Base-by-base conservation (phyloP, 2,888 invertebrate species). In the Caenorhabditis parvicauda region DNA sequence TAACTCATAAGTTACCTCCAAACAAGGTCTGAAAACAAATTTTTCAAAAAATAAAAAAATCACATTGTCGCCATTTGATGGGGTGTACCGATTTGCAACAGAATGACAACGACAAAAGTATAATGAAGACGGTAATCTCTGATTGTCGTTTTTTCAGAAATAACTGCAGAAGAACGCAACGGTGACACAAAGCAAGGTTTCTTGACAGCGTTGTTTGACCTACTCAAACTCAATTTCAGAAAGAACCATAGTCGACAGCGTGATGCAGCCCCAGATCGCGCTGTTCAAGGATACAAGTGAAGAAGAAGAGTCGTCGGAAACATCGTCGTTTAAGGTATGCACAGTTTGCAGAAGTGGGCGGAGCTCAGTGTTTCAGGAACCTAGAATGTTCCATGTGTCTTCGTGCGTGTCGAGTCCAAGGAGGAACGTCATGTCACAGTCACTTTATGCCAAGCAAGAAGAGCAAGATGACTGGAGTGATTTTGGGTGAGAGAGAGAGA, bases 251-350 rank as follows among this genome's bases (percentile, higher is more conserved):
- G 63, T 72, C 24, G 72, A 72, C 17, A 58, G 68, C 12, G 56
- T 64, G 17, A 55, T 70, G 48, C 72, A 60, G 29, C 60, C 69
- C 0, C 70, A 70, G 22, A 53, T 72, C n/a, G 56, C 62, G 3
- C 59, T 63, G 29, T 72, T 63, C 28, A 66, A 59, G 2, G 63
- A 64, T 17, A 46, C 58, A 28, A 63, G 62, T 0, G 68, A 68
- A 38, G 68, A 68, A 32, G 67, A 67, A 37, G n/a, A 29, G 14
- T 9, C 44, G 1, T 17, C 21, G 24, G 46, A 27, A 21, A 28
- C 29, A 4, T 3, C 28, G 29, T 17, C 46, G 28, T 14, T 24
- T 14, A 38, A 38, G n/a, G n/a, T 46, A 17, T n/a, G n/a, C n/a
- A n/a, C n/a, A n/a, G n/a, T 59, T 54, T 0, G 54, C 54, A 1